Evolutionary conservation across 2,797 vertebrate genomes (phyloP), one percentile per base, ranked within the genome.

Genomic region (Setipinna tenuifilis): DNA sequence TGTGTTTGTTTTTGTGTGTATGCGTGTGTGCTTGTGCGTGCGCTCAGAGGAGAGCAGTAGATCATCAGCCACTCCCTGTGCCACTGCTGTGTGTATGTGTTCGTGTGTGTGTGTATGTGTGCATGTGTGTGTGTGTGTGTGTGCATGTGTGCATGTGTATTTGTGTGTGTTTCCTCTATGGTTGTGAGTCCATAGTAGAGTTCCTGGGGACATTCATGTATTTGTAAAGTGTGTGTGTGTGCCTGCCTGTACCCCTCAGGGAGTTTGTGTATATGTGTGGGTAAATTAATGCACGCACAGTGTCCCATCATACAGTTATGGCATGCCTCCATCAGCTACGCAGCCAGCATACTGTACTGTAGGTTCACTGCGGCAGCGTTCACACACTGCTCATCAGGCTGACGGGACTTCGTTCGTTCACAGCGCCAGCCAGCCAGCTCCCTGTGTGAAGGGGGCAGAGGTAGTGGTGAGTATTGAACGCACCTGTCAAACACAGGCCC

Each of bases 1-100:
- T 48, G 21, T 25, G 58, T 85, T 81, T 83, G 46, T 58, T 6
- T 87, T 75, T 82, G 54, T 28, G 81, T 84, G 85, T 83, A 78
- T 61, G 68, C 80, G 6, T 23, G 59, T 44, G 62, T 84, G 82
- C 10, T 48, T 81, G 82, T 81, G 57, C 54, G 62, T 54, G 31
- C 35, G 31, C 31, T 75, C 31, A 41, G 68, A 16, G 16, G 14
- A 6, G 68, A 35, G 68, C 31, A 75, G 68, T 75, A 75, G 68
- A 75, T 75, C 68, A 75, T 41, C 12, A 35, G 68, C 28, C 31
- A 28, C 68, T 75, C 25, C 68, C 68, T 75, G 28, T 41, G 65
- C 65, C 65, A 71, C 65, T 71, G 31, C 68, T 11, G 16, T 28
- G 19, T 62, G 28, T 58, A 1, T 75, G 68, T 41, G 23, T 28